Evolutionary conservation across 2,888 invertebrate species (phyloP), one percentile per base, ranked within the genome.

Genomic region (Steinernema carpocapsae): DNA sequence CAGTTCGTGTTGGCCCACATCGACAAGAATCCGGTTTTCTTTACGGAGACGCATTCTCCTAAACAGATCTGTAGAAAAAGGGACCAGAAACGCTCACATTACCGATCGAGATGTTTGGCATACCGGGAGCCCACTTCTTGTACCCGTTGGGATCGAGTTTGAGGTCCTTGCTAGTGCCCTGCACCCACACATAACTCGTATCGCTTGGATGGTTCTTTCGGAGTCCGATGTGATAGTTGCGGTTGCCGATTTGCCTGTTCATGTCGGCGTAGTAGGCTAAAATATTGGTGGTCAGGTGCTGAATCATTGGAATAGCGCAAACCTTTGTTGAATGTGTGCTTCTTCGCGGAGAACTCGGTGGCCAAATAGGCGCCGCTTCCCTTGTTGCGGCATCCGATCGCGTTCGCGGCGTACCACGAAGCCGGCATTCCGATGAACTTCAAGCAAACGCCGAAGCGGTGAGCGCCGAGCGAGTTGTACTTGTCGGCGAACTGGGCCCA

Each of bases 251-350:
- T 3, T 64, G 29, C 12, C 32, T 64, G 32, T 32, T 29, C 17
- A 17, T 32, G 64, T 64, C 64, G 29, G 64, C 64, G 32, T 64
- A 64, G 32, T 64, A 64, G 32, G 64, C 64, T 64, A 32, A 14
- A 64, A 32, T 29, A 22, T 6, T 17, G 48, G 17, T 7, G 48
- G 14, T n/a, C 19, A 48, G 17, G 48, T 2, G 3, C 10, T 2
- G 52, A 52, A 52, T 37, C 10, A 37, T 10, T 10, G 37, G 10
- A 10, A n/a, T n/a, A n/a, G n/a, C 43, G n/a, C 56, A 7, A 22
- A 56, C 56, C 56, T 56, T 26, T 56, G 64, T 64, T 64, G 32
- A 64, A 64, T 2, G 1, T 10, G 26, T 64, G 64, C 32, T 64
- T 64, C 26, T 6, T 64, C 29, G 10, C 7, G 64, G 64, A 64